These are phyloP conservation scores for Polypterus senegalus DNA, from an alignment of 2,113 vertebrate genomes.

Conservation along the genomic window DNA sequence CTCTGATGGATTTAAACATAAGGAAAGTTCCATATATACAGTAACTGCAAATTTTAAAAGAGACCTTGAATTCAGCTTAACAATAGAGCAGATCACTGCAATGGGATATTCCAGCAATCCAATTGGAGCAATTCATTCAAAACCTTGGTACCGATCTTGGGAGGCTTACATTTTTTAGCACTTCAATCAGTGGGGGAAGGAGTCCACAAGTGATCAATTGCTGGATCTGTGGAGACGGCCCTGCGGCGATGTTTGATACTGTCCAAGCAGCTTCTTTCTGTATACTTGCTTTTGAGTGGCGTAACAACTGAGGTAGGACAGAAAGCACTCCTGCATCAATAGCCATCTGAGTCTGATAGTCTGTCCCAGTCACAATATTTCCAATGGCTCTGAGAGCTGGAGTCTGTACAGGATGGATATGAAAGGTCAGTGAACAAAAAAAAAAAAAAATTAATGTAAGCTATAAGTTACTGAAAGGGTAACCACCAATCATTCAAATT, in stretches of 20 bases:
- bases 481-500: background rate
- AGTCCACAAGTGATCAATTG: constrained; percentile 63
- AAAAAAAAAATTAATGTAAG: background rate
- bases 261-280: constrained; percentile 80
- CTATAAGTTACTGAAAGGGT: background rate
- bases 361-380: constrained; percentile 77
- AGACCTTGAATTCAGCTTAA: background rate
- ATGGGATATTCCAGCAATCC: background rate
- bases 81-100: background rate
- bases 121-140: background rate
- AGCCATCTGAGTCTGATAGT: constrained; percentile 70
- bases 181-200: constrained; percentile 55
- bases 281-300: constrained; percentile 46
- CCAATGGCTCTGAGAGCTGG: constrained; percentile 72
- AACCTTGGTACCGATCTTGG: background rate
- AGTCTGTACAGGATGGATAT: constrained; percentile 42
- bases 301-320: constrained; percentile 55
- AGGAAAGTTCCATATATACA: background rate
- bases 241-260: constrained; percentile 78
- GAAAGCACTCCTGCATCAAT: constrained; percentile 59
- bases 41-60: background rate
- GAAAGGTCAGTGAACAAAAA: background rate
- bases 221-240: constrained; percentile 69
- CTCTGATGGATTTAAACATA: too few species aligned
- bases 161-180: constrained; percentile 57